These are phyloP conservation scores for Pachliopta kotzebuea DNA, from an alignment of 2,888 invertebrate species.

Conservation along the genomic window DNA sequence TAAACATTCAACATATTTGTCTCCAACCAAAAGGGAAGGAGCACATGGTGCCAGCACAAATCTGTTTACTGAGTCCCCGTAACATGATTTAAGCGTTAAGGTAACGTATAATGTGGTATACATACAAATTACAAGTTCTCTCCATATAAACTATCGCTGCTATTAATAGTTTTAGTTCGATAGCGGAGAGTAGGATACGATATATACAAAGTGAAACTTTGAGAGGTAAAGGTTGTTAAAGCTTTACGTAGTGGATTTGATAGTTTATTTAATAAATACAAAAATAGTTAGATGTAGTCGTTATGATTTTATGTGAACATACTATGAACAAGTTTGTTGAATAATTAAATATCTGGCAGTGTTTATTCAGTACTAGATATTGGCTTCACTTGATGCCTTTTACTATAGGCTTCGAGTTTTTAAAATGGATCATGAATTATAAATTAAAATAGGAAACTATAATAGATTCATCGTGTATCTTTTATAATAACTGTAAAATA, in stretches of 20 bases:
- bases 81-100: constrained; percentile 58
- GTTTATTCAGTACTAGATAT: too few relatives aligned
- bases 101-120: constrained; percentile 41
- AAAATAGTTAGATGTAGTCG: neutral
- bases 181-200: neutral
- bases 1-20: constrained; percentile 60
- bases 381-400: too few relatives aligned
- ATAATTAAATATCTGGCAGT: too few relatives aligned
- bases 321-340: too few relatives aligned
- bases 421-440: too few relatives aligned
- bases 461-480: too few relatives aligned
- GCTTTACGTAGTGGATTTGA: neutral
- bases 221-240: constrained; percentile 15
- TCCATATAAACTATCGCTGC: constrained; percentile 34
- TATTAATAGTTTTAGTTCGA: constrained; percentile 8
- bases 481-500: too few relatives aligned
- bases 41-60: constrained; percentile 50
- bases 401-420: too few relatives aligned
- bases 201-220: constrained; percentile 1
- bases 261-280: neutral
- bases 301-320: too few relatives aligned
- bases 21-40: constrained; percentile 42
- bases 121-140: constrained; percentile 17
- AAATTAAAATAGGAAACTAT: too few relatives aligned
- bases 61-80: constrained; percentile 59